Percentiles rank a stretch among this genome's conserved stretches.
These are phyloP conservation scores for Homarus gammarus DNA, from an alignment of 2,888 invertebrate species.

Conservation along the genomic window DNA sequence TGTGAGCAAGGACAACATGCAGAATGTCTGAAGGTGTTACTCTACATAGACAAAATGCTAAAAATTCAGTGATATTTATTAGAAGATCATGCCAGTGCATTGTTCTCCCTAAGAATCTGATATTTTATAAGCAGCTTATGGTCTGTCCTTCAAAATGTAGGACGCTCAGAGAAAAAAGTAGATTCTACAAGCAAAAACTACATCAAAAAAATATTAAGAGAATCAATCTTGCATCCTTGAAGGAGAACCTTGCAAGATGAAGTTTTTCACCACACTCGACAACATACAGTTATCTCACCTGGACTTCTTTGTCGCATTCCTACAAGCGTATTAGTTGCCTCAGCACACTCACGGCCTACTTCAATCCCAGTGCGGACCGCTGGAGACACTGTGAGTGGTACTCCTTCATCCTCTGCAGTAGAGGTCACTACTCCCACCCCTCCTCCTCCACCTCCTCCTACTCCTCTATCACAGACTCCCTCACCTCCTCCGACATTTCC, in stretches of 20 bases:
- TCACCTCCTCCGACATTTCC: conserved; percentile 37
- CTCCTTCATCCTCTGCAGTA: conserved; percentile 21
- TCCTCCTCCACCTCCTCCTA: conserved; percentile 33
- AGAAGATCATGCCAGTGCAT: not conserved
- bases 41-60: not conserved
- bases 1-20: not conserved
- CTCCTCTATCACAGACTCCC: conserved; percentile 47
- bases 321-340: conserved; percentile 77
- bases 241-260: not conserved
- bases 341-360: conserved; percentile 84
- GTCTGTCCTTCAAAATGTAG: not conserved
- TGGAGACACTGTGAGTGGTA: conserved; percentile 36
- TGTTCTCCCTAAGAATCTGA: not conserved
- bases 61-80: not conserved
- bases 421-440: conserved; percentile 28
- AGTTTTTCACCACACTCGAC: not conserved
- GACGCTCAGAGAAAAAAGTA: not conserved
- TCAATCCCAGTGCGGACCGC: conserved; percentile 81
- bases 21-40: not conserved
- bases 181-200: not conserved
- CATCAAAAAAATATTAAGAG: not conserved
- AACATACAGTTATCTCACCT: conserved; percentile 36
- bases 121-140: not conserved
- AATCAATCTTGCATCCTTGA: not conserved
- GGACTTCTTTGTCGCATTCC: conserved; percentile 38